Base-by-base conservation (phyloP, 1,140 invertebrate genomes). In the Bombus impatiens region DNA sequence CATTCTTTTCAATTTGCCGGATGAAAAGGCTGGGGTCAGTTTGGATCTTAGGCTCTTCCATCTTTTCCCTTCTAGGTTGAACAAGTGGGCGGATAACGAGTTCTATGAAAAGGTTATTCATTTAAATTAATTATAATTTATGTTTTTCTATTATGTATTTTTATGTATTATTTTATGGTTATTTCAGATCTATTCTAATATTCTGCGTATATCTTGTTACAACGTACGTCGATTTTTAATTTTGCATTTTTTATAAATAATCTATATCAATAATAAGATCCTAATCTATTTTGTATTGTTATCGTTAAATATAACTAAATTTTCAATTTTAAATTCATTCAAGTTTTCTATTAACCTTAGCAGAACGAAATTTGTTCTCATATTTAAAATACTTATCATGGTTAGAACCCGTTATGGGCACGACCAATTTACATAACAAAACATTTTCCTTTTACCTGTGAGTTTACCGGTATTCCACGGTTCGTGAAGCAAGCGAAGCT, bases 21-120 rank as follows among this genome's bases (percentile, higher is more conserved):
- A 95, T 3, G 96, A 96, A 77, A 96, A 96, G 22, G 96, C 92
- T 42, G 96, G 95, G 0, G 95, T 95, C 67, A 96, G 92, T 68
- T 95, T 95, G 13, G 94, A 93, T 13, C 96, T 92, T 15, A 96
- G 93, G 47, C 93, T 91, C 68, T 95, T 95, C 96, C 96, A 96
- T n/a, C 86, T 89, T 53, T 86, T 89, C 1, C 95, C 95, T 81
- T 95, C 93, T 12, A 95, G 88, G 84, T 95, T 94, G 88, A 95
- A 95, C 0, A 95, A 88, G 78, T 95, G 92, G 4, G 88, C 91
- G 12, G 90, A 90, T 1, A 95, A 72, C 0, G 94, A 92, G 62
- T 95, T 94, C 72, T 92, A 35, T 8, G 8, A 22, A 40, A 13
- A 62, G 9, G 37, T 53, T 53, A 2, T 53, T 53, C 75, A 47